Percentiles rank a stretch among this genome's conserved stretches.
Conservation (phyloP, 53 echinoderm and acorn worm genomes). For the Paracentrotus lividus region DNA sequence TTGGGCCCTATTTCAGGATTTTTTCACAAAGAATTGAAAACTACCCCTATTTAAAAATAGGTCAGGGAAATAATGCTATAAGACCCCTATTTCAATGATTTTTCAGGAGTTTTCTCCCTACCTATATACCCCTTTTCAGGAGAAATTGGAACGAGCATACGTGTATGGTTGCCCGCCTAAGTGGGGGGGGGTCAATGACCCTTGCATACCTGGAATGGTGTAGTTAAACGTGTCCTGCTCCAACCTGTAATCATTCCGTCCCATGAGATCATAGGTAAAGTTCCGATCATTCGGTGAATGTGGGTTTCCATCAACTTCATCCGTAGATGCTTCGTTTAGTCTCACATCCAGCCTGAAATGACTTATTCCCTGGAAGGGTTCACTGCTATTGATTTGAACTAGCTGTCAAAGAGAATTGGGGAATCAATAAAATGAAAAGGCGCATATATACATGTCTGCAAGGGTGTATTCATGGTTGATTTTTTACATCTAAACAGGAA, state of each 20-base stretch:
- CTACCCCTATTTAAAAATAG: no score
- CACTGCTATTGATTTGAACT: not conserved
- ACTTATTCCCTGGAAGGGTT: constrained; percentile 1
- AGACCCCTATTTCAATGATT: no score
- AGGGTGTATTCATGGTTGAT: no score
- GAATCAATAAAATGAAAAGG: not conserved
- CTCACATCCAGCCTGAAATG: not conserved
- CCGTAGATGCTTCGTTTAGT: not conserved
- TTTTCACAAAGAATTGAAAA: no score
- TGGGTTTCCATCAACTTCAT: not conserved
- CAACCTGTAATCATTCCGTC: not conserved
- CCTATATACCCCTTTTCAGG: no score
- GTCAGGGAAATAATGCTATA: no score
- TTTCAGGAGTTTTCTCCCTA: no score
- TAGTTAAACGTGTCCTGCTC: not conserved
- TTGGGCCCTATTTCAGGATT: no score
- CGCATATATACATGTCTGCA: no score
- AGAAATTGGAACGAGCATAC: no score
- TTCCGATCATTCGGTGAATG: not conserved
- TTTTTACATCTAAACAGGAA: no score
- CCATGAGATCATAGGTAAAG: not conserved
- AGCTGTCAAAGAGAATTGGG: not conserved
- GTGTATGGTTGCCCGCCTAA: no score
- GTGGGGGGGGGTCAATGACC: not conserved
- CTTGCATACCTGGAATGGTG: not conserved